These are phyloP conservation scores for Synanthedon tipuliformis DNA, from an alignment of 2,888 invertebrate genomes.

Conservation along the genomic window DNA sequence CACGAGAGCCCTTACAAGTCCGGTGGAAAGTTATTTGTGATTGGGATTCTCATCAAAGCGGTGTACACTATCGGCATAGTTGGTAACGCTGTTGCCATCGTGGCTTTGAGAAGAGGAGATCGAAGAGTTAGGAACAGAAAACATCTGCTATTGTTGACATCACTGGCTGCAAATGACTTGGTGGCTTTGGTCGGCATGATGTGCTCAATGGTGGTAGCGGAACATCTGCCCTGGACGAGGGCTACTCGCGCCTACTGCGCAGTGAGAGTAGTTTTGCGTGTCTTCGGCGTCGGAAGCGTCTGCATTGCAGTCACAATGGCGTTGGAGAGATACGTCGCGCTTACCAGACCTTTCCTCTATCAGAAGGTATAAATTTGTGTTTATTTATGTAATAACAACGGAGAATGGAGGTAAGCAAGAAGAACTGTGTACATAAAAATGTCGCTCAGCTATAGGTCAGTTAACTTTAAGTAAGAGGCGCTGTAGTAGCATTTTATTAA, in stretches of 20 bases:
- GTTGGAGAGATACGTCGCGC: constrained; percentile 85
- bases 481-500: no score
- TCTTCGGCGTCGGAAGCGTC: constrained; percentile 88
- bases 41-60: constrained; percentile 50
- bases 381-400: no score
- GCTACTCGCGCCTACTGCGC: constrained; percentile 70
- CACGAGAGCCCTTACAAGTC: constrained; percentile 2
- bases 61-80: constrained; percentile 76
- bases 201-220: constrained; percentile 73
- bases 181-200: constrained; percentile 83
- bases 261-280: constrained; percentile 78
- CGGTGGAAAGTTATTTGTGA: constrained; percentile 16
- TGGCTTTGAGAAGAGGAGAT: constrained; percentile 78
- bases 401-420: no score
- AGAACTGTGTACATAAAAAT: no score
- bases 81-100: constrained; percentile 82
- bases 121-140: constrained; percentile 81
- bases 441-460: no score
- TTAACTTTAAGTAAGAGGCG: no score
- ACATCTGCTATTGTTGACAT: constrained; percentile 82
- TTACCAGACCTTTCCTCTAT: constrained; percentile 87
- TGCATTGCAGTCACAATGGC: constrained; percentile 92
- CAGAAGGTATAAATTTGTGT: constrained; percentile 74
- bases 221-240: constrained; percentile 40
- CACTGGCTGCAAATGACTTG: constrained; percentile 82